Base-by-base conservation (phyloP, 92 coral and sea anemone species). In the Pocillopora meandrina region DNA sequence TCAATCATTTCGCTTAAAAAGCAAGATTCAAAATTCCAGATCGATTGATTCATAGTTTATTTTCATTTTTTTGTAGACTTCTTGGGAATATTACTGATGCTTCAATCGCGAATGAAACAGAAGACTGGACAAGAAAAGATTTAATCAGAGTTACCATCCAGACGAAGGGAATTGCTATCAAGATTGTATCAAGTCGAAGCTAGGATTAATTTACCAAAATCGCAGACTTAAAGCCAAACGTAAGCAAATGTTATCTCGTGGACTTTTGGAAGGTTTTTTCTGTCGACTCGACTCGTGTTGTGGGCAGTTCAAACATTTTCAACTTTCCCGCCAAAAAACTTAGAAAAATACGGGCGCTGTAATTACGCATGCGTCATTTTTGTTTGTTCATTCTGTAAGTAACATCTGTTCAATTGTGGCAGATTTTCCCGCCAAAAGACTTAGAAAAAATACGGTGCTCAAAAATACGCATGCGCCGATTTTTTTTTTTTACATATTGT, bases 391-490 rank as follows among this genome's bases (percentile, higher is more conserved):
- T 18, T 14, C 12, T 19, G 31, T 64, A 5, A 8, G 10, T 18
- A 42, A 42, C 52, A 31, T 64, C 33, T n/a, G 73, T 69, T 67
- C 5, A 9, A 12, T 12, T 12, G 16, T 1, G 31, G 31, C 8
- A 12, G 13, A 13, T 26, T 67, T 69, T 42, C 52, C 52, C 52
- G 52, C 52, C 52, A 42, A 42, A 42, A 42, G 52, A 42, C 52
- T 42, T 42, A 42, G 52, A 42, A 42, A 68, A 65, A 65, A 67
- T 68, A 68, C 73, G 82, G 82, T 71, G 71, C 82, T 36, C 61
- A 78, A 78, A 42, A 78, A 78, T 78, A 78, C 82, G 82, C 82
- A 77, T 78, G 72, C 72, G 82, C 82, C 82, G 36, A 31, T 34
- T 61, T 77, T 42, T 77, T 31, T 12, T 16, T 9, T 20, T 11